phyloP scores from a whole-genome alignment of 2,113 vertebrate species.

The Amazona vittata region DNA sequence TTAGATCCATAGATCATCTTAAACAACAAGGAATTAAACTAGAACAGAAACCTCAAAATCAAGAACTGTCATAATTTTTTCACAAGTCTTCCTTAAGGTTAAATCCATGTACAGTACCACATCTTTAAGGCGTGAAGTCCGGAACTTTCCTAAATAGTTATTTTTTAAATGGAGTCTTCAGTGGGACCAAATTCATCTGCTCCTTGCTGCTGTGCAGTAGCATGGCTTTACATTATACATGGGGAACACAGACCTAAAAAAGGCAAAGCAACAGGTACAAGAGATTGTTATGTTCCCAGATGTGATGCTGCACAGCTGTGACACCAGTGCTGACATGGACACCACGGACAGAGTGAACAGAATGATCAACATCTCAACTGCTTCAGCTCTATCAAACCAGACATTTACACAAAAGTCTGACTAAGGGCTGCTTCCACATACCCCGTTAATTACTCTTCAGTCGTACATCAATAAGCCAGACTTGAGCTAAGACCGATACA shows the following conservation, averaged over 20 bases:
- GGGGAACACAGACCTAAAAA: neutral
- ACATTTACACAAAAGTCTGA: neutral
- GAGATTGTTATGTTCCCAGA: neutral
- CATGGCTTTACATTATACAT: neutral
- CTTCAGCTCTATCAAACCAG: neutral
- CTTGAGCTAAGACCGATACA: neutral
- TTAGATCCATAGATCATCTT: neutral
- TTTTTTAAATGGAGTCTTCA: neutral
- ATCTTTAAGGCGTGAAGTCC: neutral
- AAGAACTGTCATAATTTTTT: neutral
- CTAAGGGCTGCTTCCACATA: neutral
- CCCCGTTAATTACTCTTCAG: neutral
- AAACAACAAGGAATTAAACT: neutral
- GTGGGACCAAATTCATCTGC: neutral
- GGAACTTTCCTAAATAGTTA: neutral
- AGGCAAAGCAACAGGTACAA: neutral
- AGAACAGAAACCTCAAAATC: neutral
- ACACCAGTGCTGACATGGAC: neutral
- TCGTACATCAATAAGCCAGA: neutral
- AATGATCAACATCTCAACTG: neutral
- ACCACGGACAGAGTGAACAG: neutral
- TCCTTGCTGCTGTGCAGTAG: neutral
- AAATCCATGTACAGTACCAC: neutral
- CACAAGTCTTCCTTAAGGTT: neutral
- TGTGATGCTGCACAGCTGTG: neutral